These are phyloP conservation scores for Choristoneura fumiferana DNA, from an alignment of 1,140 invertebrate genomes.

Conservation along the genomic window DNA sequence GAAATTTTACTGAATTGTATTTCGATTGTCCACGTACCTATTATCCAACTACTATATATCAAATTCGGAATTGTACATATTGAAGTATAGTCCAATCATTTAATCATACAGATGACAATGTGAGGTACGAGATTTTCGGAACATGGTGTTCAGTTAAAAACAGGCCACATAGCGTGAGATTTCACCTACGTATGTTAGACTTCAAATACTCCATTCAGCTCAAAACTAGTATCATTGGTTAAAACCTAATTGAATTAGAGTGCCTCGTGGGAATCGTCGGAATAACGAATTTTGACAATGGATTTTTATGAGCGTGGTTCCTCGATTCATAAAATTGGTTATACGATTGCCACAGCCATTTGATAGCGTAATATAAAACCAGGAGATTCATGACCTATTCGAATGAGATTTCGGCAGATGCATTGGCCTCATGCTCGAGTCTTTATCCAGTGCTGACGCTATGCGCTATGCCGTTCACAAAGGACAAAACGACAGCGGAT, in stretches of 20 bases:
- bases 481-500: not conserved
- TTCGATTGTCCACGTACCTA: too few relatives aligned
- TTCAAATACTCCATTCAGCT: constrained; percentile 4
- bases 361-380: constrained; percentile 21
- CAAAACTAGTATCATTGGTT: constrained; percentile 2
- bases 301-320: constrained; percentile 53
- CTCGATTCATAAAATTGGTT: constrained; percentile 47
- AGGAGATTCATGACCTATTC: constrained; percentile 7
- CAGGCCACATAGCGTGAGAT: not conserved
- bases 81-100: too few relatives aligned
- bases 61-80: too few relatives aligned
- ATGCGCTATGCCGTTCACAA: constrained; percentile 20
- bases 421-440: constrained; percentile 25
- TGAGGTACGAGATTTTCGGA: too few relatives aligned
- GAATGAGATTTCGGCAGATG: constrained; percentile 28
- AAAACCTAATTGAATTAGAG: constrained; percentile 21
- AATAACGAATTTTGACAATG: constrained; percentile 42
- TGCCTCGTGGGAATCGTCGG: constrained; percentile 36
- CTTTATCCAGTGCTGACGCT: constrained; percentile 23
- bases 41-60: too few relatives aligned
- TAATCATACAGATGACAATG: too few relatives aligned
- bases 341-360: constrained; percentile 44
- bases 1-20: too few relatives aligned
- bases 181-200: not conserved
- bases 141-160: too few relatives aligned